These are phyloP conservation scores for Ctenodactylus gundi DNA, from an alignment of 2,113 vertebrate genomes.

Conservation along the genomic window DNA sequence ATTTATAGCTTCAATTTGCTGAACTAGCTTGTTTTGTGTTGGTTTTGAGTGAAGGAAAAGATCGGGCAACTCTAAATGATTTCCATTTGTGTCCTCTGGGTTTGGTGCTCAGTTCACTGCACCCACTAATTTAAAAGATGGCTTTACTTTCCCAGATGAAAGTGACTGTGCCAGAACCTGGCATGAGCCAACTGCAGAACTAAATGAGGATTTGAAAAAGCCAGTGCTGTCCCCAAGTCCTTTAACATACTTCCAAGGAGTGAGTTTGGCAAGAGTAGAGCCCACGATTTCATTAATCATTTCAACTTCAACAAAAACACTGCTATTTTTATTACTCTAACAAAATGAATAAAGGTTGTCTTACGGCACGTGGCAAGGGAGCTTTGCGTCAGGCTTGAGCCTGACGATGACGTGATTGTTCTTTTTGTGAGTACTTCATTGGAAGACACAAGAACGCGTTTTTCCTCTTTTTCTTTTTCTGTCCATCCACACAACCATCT, in stretches of 20 bases:
- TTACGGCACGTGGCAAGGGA: background rate
- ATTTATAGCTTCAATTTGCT: slow-evolving; percentile 73
- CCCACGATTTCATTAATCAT: slow-evolving; percentile 36
- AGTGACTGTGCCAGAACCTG: slow-evolving; percentile 51
- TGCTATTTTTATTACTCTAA: background rate
- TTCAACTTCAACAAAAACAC: slow-evolving; percentile 34
- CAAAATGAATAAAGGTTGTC: slow-evolving; percentile 29
- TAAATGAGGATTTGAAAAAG: slow-evolving; percentile 53
- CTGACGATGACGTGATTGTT: background rate
- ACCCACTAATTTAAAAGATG: slow-evolving; percentile 69
- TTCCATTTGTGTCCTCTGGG: slow-evolving; percentile 72
- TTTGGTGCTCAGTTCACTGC: slow-evolving; percentile 50
- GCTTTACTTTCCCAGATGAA: slow-evolving; percentile 60
- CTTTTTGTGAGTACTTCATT: background rate
- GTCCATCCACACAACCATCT: background rate
- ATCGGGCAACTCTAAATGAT: slow-evolving; percentile 65
- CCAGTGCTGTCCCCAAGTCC: background rate
- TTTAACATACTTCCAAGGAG: background rate
- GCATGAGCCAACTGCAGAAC: slow-evolving; percentile 39
- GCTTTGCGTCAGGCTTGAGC: background rate
- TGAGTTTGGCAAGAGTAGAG: background rate
- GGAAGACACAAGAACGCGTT: background rate
- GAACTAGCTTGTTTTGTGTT: slow-evolving; percentile 73
- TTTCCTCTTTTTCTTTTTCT: background rate
- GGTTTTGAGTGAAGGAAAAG: slow-evolving; percentile 65